phyloP scores from a whole-genome alignment of 2,888 invertebrate species.

The Polia nebulosa region DNA sequence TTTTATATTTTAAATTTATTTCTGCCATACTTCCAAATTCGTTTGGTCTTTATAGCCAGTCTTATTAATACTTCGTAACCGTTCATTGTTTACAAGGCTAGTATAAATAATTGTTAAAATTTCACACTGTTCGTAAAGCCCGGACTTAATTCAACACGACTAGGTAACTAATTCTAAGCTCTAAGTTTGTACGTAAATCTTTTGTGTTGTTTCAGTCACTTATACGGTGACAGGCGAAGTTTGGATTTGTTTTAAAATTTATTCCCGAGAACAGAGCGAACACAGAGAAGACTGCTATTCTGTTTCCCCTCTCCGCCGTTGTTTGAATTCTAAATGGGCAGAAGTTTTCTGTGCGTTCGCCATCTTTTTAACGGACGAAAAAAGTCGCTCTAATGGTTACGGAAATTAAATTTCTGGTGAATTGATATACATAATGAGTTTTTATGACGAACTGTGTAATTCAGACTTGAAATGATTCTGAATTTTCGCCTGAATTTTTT shows the following conservation, averaged over 20 bases:
- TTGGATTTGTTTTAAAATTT: conserved; percentile 88
- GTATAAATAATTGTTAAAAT: conserved; percentile 61
- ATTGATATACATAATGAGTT: conserved; percentile 67
- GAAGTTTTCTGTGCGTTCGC: conserved; percentile 70
- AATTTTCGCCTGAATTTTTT: conserved; percentile 27
- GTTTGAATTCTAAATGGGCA: conserved; percentile 86
- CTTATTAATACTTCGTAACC: conserved; percentile 25
- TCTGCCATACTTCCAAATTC: background rate
- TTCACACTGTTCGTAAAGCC: conserved; percentile 39
- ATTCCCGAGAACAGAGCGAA: conserved; percentile 72
- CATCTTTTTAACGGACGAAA: conserved; percentile 71
- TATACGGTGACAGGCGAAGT: conserved; percentile 84
- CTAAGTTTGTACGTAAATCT: conserved; percentile 88
- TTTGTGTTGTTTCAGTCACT: conserved; percentile 84
- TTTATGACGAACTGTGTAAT: conserved; percentile 57
- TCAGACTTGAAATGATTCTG: conserved; percentile 37
- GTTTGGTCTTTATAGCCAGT: background rate
- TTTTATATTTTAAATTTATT: too few relatives aligned
- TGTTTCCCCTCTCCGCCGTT: conserved; percentile 83
- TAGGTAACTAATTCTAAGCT: conserved; percentile 83
- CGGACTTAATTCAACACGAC: conserved; percentile 72
- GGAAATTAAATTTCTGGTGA: conserved; percentile 72
- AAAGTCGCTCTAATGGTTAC: conserved; percentile 75
- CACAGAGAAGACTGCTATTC: conserved; percentile 76
- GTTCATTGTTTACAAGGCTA: conserved; percentile 30